Base-by-base conservation (phyloP, 2,888 invertebrate genomes). In the Dexiosoma caninum region DNA sequence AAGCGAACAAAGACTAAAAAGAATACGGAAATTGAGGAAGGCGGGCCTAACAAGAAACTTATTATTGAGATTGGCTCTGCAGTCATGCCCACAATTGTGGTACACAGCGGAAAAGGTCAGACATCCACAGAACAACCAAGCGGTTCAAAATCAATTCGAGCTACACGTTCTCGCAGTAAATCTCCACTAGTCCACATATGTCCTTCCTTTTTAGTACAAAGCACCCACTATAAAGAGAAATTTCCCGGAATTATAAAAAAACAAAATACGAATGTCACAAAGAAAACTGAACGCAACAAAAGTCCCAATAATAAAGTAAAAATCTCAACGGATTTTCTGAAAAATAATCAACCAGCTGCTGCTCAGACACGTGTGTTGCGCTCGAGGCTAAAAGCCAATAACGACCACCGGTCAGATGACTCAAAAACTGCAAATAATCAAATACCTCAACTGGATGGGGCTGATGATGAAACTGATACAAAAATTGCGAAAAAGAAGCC, bases 381-480 rank as follows among this genome's bases (percentile, higher is more conserved):
- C 6, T 85, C 84, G 0, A 84, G 84, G 0, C 84, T 83, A 21
- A 85, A 83, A 67, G 14, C 71, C 14, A 78, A n/a, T n/a, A n/a
- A 85, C 30, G 84, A 85, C 75, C 49, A 14, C 7, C n/a, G 32
- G 10, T 1, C 12, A 10, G 32, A 66, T 10, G 59, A 76, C 0
- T 9, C 83, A 21, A 75, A 78, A 55, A 42, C 21, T 32, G 46
- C 19, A 10, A n/a, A 60, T 12, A 6, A 81, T 2, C 85, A 86
- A 62, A 91, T 93, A 82, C 87, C 92, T 0, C 93, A 93, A 85
- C 84, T 93, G 53, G 93, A 93, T 90, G 93, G 93, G 3, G 90
- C 88, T 87, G 62, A 51, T 46, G 59, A 40, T 44, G 37, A 91
- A 92, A 92, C 87, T 71, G 51, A 5, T 35, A 10, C 30, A 0